Conservation (phyloP, 1,140 invertebrate species). For the Brachionus rubens region DNA sequence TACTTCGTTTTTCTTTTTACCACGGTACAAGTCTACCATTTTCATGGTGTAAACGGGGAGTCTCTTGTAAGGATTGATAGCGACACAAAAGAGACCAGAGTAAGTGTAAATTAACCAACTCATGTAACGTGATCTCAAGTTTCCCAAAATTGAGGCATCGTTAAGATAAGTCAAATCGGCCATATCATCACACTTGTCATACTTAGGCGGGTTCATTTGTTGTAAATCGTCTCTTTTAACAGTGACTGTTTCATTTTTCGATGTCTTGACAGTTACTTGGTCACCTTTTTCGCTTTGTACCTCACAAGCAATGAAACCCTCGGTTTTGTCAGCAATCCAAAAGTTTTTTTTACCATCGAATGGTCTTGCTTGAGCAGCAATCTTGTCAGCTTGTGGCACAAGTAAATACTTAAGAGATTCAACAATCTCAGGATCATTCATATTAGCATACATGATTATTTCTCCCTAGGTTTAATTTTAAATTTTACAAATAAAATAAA, state of each 20-base stretch:
- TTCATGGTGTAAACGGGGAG: conserved; percentile 96
- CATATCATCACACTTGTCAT: conserved; percentile 99
- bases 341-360: conserved; percentile 99
- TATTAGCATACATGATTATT: conserved; percentile 27
- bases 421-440: conserved; percentile 44
- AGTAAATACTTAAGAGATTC: conserved; percentile 46
- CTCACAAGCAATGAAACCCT: conserved; percentile 91
- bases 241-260: conserved; percentile 61
- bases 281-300: conserved; percentile 98
- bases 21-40: conserved; percentile 94
- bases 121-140: conserved; percentile 95
- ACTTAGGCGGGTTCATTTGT: conserved; percentile 99
- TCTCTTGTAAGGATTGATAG: conserved; percentile 99
- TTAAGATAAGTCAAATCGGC: conserved; percentile 99
- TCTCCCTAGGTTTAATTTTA: no score
- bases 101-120: conserved; percentile 98
- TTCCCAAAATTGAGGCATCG: conserved; percentile 97
- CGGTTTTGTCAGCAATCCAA: conserved; percentile 96
- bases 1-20: conserved; percentile 97
- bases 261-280: conserved; percentile 78
- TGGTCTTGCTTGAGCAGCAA: conserved; percentile 76
- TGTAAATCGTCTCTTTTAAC: conserved; percentile 94
- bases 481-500: no score
- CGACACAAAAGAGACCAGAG: conserved; percentile 98
- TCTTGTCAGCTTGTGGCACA: conserved; percentile 38